These are phyloP conservation scores for Pomatorhinus ruficollis DNA, from an alignment of 2,113 vertebrate genomes.

Conservation along the genomic window DNA sequence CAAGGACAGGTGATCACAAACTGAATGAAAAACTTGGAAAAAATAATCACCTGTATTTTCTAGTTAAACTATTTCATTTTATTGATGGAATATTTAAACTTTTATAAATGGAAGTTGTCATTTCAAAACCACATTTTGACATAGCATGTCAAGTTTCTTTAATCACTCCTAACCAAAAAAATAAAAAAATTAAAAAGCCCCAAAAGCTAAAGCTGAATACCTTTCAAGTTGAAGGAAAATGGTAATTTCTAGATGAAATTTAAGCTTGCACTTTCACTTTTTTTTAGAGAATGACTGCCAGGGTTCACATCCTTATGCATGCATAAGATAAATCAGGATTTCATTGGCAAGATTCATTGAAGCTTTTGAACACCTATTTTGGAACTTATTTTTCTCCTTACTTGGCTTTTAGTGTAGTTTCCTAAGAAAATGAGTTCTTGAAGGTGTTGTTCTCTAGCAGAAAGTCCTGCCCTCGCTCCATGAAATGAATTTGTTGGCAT, in stretches of 20 bases:
- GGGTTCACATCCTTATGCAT: background rate
- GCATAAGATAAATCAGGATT: background rate
- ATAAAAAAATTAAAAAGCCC: background rate
- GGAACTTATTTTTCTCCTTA: background rate
- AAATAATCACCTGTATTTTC: background rate
- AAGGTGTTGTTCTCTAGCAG: background rate
- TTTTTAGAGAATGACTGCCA: background rate
- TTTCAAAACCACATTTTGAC: constrained; percentile 25
- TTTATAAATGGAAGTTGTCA: background rate
- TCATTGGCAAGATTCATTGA: background rate
- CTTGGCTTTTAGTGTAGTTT: background rate
- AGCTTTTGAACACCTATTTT: background rate
- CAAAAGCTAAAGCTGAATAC: background rate
- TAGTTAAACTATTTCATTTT: background rate
- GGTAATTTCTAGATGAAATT: background rate
- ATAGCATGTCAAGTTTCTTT: background rate
- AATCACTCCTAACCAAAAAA: background rate
- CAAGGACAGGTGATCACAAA: background rate
- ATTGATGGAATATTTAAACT: background rate
- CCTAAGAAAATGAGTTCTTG: background rate
- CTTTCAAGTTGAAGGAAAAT: background rate
- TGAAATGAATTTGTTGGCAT: background rate
- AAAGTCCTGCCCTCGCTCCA: background rate
- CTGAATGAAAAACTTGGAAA: background rate
- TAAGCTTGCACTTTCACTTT: background rate